These are phyloP conservation scores for Danio rerio DNA, from an alignment of 2,113 vertebrate species.

Conservation along the genomic window DNA sequence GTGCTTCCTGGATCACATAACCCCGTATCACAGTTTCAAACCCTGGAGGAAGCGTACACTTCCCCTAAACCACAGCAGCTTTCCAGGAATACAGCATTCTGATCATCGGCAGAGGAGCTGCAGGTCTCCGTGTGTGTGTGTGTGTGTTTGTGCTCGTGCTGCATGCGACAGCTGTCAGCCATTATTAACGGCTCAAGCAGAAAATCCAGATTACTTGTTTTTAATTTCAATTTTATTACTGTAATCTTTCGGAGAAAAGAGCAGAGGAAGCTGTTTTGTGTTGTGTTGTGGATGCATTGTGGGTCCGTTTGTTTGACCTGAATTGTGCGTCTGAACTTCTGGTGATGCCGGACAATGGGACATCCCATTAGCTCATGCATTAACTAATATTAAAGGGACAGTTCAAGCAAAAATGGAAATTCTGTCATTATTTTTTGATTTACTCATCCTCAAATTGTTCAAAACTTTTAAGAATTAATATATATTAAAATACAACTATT, in stretches of 20 bases:
- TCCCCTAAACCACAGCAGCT: slow-evolving; percentile 48
- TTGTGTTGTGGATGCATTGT: slow-evolving; percentile 69
- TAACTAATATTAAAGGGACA: no score
- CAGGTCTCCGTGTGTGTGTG: slow-evolving; percentile 44
- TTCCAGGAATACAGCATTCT: neutral
- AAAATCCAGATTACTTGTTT: slow-evolving; percentile 80
- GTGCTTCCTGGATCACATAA: slow-evolving; percentile 72
- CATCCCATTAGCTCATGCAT: no score
- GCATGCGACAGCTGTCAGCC: slow-evolving; percentile 77
- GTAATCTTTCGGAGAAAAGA: slow-evolving; percentile 68
- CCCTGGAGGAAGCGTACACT: slow-evolving; percentile 63
- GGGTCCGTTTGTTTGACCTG: slow-evolving; percentile 47
- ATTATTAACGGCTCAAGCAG: slow-evolving; percentile 78
- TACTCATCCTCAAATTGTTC: no score
- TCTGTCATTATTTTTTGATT: no score
- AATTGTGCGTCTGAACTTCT: neutral
- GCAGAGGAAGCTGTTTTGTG: slow-evolving; percentile 50
- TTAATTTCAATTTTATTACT: slow-evolving; percentile 76
- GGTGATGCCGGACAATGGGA: no score
- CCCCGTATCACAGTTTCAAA: slow-evolving; percentile 68
- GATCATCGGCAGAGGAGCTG: neutral
- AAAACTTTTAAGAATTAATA: no score
- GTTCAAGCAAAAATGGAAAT: no score
- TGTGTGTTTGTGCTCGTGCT: slow-evolving; percentile 57
- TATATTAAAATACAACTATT: no score